Percentiles rank a stretch among this genome's conserved stretches.
Evolutionary conservation across 2,797 vertebrate species (phyloP).

Genomic region (Macrochelys suwanniensis): DNA sequence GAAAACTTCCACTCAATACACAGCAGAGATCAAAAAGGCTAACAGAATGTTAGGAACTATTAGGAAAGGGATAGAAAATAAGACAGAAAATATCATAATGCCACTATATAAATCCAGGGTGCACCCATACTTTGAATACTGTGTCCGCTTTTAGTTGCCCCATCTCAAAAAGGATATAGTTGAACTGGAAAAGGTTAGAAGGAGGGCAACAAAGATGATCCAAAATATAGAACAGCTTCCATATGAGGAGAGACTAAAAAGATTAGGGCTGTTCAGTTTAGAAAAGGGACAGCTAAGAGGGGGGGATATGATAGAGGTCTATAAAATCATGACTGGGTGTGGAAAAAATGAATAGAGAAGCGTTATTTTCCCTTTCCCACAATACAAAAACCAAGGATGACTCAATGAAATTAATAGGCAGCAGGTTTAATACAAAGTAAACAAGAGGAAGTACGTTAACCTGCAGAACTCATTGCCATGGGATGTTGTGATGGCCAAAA

Average conservation of each 20-base stretch:
- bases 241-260: neutral
- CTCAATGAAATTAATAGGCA: neutral
- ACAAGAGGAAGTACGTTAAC: neutral
- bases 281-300: neutral
- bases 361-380: neutral
- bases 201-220: neutral
- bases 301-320: neutral
- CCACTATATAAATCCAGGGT: neutral
- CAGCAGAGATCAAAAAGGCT: neutral
- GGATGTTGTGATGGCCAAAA: neutral
- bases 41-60: neutral
- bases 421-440: neutral
- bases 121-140: neutral
- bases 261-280: neutral
- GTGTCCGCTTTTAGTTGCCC: neutral
- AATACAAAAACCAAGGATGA: neutral
- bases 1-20: neutral
- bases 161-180: neutral
- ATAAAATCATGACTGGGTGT: neutral
- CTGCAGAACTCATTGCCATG: neutral
- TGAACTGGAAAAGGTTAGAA: neutral
- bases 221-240: neutral
- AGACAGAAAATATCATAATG: neutral
- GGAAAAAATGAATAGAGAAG: neutral
- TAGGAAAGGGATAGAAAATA: neutral